These are phyloP conservation scores for Fulica atra DNA, from an alignment of 2,113 vertebrate species.

Conservation along the genomic window DNA sequence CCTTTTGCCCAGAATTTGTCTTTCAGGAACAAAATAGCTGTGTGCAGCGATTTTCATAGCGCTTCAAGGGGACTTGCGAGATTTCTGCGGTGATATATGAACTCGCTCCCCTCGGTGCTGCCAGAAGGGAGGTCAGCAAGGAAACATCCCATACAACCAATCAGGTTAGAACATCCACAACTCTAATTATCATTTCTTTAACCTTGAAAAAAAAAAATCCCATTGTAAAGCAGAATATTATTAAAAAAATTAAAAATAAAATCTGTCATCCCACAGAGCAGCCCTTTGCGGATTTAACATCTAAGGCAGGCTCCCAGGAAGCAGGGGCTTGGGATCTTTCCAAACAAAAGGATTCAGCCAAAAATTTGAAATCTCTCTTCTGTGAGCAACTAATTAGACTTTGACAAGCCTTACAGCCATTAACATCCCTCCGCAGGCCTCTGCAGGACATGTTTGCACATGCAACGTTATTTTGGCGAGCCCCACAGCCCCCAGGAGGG, in stretches of 20 bases:
- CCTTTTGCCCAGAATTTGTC: neutral
- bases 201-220: constrained; percentile 27
- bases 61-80: neutral
- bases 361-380: constrained; percentile 51
- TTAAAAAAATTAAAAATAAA: constrained; percentile 9
- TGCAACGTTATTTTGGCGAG: neutral
- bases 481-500: neutral
- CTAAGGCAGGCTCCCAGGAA: constrained; percentile 40
- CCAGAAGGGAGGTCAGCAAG: constrained; percentile 16
- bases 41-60: constrained; percentile 1
- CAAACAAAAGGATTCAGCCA: neutral
- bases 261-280: constrained; percentile 16
- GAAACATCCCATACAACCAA: neutral
- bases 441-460: neutral
- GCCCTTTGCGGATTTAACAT: neutral
- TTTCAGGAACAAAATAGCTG: constrained; percentile 31
- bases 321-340: constrained; percentile 43
- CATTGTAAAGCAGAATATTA: neutral
- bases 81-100: constrained; percentile 25
- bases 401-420: constrained; percentile 43
- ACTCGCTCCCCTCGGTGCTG: neutral
- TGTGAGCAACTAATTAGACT: constrained; percentile 64
- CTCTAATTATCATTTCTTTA: constrained; percentile 50
- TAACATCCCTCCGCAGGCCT: constrained; percentile 16
- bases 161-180: neutral